A percentile compares a stretch with the other conserved stretches of the same genome.
Conservation (phyloP, 2,797 vertebrate genomes). For the Threskiornis aethiopicus region DNA sequence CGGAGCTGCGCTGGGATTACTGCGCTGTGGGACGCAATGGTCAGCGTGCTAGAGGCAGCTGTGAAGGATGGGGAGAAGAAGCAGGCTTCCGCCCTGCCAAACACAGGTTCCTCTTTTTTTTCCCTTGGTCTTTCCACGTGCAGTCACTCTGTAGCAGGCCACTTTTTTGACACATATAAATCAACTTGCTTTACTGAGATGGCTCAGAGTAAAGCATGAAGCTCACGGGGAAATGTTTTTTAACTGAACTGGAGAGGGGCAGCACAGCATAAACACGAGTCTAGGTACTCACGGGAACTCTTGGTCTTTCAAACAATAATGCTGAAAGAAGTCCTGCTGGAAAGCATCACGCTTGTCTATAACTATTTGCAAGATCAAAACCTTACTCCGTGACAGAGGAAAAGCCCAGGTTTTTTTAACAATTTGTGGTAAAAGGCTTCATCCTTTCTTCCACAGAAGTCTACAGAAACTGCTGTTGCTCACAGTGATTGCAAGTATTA, state of each 20-base stretch:
- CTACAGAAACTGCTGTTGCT: background rate
- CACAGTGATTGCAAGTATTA: background rate
- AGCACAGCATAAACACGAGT: background rate
- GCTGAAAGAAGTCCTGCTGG: background rate
- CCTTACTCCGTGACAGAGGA: background rate
- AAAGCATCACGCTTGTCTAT: background rate
- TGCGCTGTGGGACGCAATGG: fast-evolving
- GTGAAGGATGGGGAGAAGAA: background rate
- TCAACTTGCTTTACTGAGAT: background rate
- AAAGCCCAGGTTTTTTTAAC: background rate
- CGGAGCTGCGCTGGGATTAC: fast-evolving
- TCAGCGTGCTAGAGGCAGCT: background rate
- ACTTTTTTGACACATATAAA: background rate
- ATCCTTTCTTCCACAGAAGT: background rate
- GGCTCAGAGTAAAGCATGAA: background rate
- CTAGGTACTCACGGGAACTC: background rate
- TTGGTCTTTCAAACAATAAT: background rate
- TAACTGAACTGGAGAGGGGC: background rate
- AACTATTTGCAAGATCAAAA: background rate
- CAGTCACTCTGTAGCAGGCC: background rate
- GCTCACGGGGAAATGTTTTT: background rate
- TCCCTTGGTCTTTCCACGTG: background rate
- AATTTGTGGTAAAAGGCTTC: background rate
- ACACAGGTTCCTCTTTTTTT: background rate
- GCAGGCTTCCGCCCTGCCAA: background rate